Conservation (phyloP, 2,888 invertebrate species). For the Synergus itoensis region DNA sequence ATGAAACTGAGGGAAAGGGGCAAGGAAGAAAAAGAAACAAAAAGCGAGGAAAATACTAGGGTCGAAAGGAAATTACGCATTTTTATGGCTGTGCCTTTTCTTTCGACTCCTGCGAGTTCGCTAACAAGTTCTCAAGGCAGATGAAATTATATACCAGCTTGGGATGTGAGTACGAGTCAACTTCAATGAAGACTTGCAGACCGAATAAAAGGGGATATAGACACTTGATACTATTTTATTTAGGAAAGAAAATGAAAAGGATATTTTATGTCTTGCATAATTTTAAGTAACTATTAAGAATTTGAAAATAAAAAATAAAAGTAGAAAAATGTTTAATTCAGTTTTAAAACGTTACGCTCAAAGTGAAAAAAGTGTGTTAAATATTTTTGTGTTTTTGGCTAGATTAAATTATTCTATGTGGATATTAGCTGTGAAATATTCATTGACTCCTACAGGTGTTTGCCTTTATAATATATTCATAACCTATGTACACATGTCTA, state of each 20-base stretch:
- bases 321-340: too few relatives aligned
- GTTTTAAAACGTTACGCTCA: too few relatives aligned
- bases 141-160: constrained; percentile 28
- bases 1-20: constrained; percentile 13
- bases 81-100: constrained; percentile 18
- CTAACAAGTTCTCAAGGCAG: constrained; percentile 40
- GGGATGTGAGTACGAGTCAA: constrained; percentile 20
- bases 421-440: neutral
- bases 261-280: neutral
- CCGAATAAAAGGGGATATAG: constrained; percentile 25
- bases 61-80: constrained; percentile 37
- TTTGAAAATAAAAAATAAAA: too few relatives aligned
- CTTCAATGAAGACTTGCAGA: constrained; percentile 26
- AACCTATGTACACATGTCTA: neutral
- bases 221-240: constrained; percentile 1
- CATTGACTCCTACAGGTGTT: constrained; percentile 5
- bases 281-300: neutral
- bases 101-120: constrained; percentile 29
- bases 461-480: neutral
- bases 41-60: constrained; percentile 35
- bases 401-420: neutral
- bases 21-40: neutral
- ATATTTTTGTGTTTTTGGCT: neutral
- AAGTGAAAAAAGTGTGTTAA: too few relatives aligned
- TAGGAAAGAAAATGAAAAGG: neutral